phyloP scores from a whole-genome alignment of 2,113 vertebrate species.

The Oreochromis spilurus region DNA sequence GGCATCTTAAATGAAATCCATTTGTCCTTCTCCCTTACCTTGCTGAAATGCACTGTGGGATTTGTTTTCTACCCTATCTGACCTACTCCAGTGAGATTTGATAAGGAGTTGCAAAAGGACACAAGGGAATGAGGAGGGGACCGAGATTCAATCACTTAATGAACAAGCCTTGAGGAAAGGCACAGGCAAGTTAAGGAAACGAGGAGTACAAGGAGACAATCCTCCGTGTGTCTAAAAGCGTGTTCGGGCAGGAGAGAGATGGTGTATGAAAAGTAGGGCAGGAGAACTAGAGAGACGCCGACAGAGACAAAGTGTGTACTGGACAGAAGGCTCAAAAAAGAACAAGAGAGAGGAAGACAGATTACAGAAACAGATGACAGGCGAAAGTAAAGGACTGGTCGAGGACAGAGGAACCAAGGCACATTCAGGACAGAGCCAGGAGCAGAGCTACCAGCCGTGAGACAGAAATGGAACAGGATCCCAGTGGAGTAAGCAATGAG shows the following conservation, averaged over 20 bases:
- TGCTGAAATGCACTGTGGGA: neutral
- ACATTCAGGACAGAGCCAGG: conserved; percentile 49
- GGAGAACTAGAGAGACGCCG: neutral
- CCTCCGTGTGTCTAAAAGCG: neutral
- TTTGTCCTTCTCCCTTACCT: conserved; percentile 28
- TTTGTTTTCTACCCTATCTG: conserved; percentile 14
- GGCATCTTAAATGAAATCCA: conserved; percentile 24
- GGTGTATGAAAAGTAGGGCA: conserved; percentile 20
- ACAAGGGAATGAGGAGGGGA: conserved; percentile 6
- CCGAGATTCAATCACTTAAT: conserved; percentile 28
- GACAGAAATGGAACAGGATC: conserved; percentile 57
- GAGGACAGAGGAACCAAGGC: conserved; percentile 25
- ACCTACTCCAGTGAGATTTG: conserved; percentile 39
- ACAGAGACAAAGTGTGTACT: neutral
- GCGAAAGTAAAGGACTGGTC: conserved; percentile 8
- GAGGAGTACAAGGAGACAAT: neutral
- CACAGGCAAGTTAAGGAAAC: neutral
- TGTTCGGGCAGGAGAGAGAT: neutral
- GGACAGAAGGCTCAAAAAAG: conserved; percentile 20
- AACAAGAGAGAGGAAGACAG: conserved; percentile 18
- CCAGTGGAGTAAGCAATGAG: conserved; percentile 32
- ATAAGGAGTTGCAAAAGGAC: conserved; percentile 44
- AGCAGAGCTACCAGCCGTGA: neutral
- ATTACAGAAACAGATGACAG: conserved; percentile 38
- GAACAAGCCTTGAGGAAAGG: neutral